A percentile compares a stretch with the other conserved stretches of the same genome.
phyloP scores from a whole-genome alignment of 1,140 invertebrate species.

The Bicyclus anynana region DNA sequence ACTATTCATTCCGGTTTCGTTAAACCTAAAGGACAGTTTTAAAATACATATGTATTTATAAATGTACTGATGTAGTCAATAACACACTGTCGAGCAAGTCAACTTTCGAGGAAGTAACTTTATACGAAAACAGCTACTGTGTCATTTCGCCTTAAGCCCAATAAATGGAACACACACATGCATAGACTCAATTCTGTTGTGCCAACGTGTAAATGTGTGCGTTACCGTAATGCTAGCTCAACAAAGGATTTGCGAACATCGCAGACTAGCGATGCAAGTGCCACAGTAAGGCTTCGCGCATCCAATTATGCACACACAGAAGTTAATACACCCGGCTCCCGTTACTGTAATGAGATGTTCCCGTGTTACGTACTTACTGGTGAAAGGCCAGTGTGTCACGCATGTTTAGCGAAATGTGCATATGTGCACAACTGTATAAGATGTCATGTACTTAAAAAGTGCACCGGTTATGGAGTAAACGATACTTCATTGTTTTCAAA shows the following conservation, averaged over 20 bases:
- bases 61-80: too few species aligned
- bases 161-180: slow-evolving; percentile 1
- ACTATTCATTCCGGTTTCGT: too few species aligned
- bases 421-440: too few species aligned
- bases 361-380: slow-evolving; percentile 8
- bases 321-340: slow-evolving; percentile 28
- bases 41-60: too few species aligned
- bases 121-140: background rate
- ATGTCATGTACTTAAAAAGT: too few species aligned
- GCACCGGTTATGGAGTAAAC: too few species aligned
- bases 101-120: too few species aligned
- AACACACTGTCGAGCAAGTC: too few species aligned
- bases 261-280: slow-evolving; percentile 17
- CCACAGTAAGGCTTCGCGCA: slow-evolving; percentile 37
- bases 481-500: too few species aligned
- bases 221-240: background rate
- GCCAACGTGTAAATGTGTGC: background rate
- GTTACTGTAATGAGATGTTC: slow-evolving; percentile 32
- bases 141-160: background rate
- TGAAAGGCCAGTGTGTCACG: slow-evolving; percentile 18
- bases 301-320: slow-evolving; percentile 43
- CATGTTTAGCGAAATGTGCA: background rate
- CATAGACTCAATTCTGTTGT: background rate
- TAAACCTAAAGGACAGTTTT: too few species aligned
- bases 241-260: slow-evolving; percentile 25